Evolutionary conservation across 2,888 invertebrate species (phyloP), one percentile per base, ranked within the genome.

Genomic region (Leptothorax acervorum): DNA sequence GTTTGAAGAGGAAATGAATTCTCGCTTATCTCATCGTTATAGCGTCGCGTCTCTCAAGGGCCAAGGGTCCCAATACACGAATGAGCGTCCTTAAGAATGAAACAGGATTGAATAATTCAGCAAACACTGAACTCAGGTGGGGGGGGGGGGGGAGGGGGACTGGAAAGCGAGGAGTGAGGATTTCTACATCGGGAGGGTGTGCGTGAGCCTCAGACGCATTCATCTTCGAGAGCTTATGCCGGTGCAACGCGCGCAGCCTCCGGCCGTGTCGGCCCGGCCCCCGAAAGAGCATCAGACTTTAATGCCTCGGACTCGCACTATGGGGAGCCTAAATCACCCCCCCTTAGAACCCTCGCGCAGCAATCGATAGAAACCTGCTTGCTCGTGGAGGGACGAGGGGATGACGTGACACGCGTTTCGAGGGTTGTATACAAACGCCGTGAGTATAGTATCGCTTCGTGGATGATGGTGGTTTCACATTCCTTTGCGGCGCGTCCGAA

Each of bases 301-400:
- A 84, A 87, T 85, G 55, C 85, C 57, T 51, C 39, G 66, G 70
- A 62, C 62, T 82, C 66, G 85, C 65, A 53, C 86, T 78, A 39
- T 70, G 55, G 88, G 86, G 88, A 63, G 51, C 60, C 83, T 87
- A 89, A 90, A 90, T 89, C 87, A 85, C 83, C 79, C 83, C 79
- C 28, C 62, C 6, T 6, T 23, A 48, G 74, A 42, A 15, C 83
- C 68, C 86, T 71, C 84, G 79, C 70, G 39, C 39, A 8, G 76
- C 68, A 91, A 91, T 90, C 90, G 91, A 90, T 90, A 90, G 86
- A 83, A 88, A 89, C 84, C 90, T 87, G 66, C 78, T 85, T 65
- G 75, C 65, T 70, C 74, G 71, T 73, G 53, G 76, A 63, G 70
- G 60, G 57, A 83, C 76, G 68, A 42, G 60, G 75, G 62, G 28